Evolutionary conservation across 2,888 invertebrate species (phyloP).

Genomic region (Balanococcus diminutus): DNA sequence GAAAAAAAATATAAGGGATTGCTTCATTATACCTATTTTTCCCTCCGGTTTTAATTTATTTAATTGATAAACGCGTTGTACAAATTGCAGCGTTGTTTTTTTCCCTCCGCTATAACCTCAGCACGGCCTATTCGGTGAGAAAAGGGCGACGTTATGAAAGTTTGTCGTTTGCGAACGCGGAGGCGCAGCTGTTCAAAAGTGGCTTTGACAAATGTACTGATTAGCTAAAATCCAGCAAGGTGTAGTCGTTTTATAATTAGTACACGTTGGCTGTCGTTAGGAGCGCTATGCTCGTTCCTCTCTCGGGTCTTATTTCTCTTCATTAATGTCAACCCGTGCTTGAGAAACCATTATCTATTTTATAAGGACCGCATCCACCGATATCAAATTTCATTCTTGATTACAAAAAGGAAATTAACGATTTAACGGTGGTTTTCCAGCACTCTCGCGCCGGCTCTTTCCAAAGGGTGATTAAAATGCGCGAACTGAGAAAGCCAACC

Average conservation of each 20-base stretch:
- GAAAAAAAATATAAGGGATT: slow-evolving; percentile 19
- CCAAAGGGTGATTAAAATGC: slow-evolving; percentile 42
- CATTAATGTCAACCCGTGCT: slow-evolving; percentile 55
- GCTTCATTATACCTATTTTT: slow-evolving; percentile 11
- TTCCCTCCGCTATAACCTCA: neutral
- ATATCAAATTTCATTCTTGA: slow-evolving; percentile 55
- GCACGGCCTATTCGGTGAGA: neutral
- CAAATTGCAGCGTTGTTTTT: slow-evolving; percentile 46
- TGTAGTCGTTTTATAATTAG: slow-evolving; percentile 51
- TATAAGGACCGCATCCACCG: slow-evolving; percentile 53
- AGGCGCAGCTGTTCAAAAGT: slow-evolving; percentile 51
- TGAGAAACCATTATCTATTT: slow-evolving; percentile 54
- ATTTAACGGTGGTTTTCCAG: slow-evolving; percentile 49
- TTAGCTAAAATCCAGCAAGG: slow-evolving; percentile 55
- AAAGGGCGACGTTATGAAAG: slow-evolving; percentile 6
- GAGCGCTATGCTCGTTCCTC: slow-evolving; percentile 48
- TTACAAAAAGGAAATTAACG: slow-evolving; percentile 54
- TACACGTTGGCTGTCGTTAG: slow-evolving; percentile 52
- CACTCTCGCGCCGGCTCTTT: neutral
- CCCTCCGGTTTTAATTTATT: slow-evolving; percentile 48
- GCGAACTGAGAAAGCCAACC: neutral
- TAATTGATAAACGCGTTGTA: slow-evolving; percentile 52
- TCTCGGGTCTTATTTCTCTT: slow-evolving; percentile 54
- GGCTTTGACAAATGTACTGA: slow-evolving; percentile 55
- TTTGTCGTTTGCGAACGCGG: slow-evolving; percentile 4